Evolutionary conservation across 2,797 vertebrate species (phyloP).

Genomic region (Vireo griseus): DNA sequence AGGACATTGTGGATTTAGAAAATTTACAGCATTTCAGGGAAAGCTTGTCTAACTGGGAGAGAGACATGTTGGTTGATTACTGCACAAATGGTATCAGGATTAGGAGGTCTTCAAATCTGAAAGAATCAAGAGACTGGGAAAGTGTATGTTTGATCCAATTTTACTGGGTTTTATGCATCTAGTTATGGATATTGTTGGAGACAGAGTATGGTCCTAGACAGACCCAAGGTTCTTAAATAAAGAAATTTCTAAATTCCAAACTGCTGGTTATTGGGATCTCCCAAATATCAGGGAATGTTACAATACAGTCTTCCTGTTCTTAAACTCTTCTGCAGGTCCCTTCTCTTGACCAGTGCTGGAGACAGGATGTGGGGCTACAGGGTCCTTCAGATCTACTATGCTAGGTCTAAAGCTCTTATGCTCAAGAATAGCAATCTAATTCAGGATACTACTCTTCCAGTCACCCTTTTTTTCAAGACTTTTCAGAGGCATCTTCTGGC

Average conservation of each 20-base stretch:
- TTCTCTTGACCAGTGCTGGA: background rate
- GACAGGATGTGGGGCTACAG: background rate
- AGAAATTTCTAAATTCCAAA: background rate
- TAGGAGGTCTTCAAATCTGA: background rate
- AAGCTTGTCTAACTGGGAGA: background rate
- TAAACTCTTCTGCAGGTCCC: background rate
- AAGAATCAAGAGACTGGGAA: background rate
- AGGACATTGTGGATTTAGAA: background rate
- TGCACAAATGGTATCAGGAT: background rate
- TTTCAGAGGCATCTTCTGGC: background rate
- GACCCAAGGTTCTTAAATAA: background rate
- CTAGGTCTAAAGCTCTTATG: background rate
- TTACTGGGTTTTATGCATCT: background rate
- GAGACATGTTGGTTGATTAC: background rate
- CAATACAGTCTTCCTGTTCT: background rate
- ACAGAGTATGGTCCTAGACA: background rate
- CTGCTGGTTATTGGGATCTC: background rate
- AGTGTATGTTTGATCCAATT: rapidly evolving
- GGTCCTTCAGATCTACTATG: background rate
- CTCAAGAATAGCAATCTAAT: background rate
- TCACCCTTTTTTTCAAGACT: background rate
- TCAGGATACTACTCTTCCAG: background rate
- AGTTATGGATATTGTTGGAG: background rate
- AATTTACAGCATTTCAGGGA: background rate
- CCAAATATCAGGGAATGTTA: background rate